phyloP scores from a whole-genome alignment of 2,797 vertebrate species.

The Enoplosus armatus region DNA sequence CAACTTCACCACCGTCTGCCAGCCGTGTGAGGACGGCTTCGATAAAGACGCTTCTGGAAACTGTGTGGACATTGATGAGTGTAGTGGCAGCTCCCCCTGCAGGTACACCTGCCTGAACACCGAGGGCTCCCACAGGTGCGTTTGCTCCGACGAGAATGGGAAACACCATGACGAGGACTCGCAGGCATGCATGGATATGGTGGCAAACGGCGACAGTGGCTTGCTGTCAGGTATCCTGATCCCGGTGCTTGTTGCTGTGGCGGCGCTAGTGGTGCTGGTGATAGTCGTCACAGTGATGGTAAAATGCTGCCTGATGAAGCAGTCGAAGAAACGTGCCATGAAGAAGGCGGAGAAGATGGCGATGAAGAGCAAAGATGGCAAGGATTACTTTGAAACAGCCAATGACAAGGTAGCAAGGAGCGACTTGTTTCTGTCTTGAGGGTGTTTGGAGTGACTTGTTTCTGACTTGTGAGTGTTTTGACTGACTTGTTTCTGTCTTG shows the following conservation, averaged over 20 bases:
- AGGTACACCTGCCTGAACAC: constrained; percentile 66
- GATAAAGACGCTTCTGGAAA: constrained; percentile 33
- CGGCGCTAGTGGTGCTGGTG: constrained; percentile 84
- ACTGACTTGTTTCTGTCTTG: no score
- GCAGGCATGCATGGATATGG: not conserved
- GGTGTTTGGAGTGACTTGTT: no score
- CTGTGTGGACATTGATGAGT: constrained; percentile 77
- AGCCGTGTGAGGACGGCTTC: constrained; percentile 59
- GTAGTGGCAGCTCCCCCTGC: constrained; percentile 41
- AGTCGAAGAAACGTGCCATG: constrained; percentile 56
- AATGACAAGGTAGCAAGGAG: constrained; percentile 61
- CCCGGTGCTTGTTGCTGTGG: constrained; percentile 82
- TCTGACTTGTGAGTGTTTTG: not conserved
- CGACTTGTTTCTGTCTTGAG: no score
- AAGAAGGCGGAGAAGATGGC: constrained; percentile 62
- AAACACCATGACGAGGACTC: constrained; percentile 5
- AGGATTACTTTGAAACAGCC: constrained; percentile 60
- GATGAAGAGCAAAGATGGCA: constrained; percentile 56
- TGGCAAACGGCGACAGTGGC: not conserved
- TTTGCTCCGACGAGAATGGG: constrained; percentile 44
- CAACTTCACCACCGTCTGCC: constrained; percentile 69
- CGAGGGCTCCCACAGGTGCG: constrained; percentile 70
- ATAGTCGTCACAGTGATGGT: constrained; percentile 82
- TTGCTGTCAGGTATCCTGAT: constrained; percentile 71
- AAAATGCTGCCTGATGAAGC: constrained; percentile 84